phyloP scores from a whole-genome alignment of 1,140 invertebrate genomes.

The Oncopeltus fasciatus region DNA sequence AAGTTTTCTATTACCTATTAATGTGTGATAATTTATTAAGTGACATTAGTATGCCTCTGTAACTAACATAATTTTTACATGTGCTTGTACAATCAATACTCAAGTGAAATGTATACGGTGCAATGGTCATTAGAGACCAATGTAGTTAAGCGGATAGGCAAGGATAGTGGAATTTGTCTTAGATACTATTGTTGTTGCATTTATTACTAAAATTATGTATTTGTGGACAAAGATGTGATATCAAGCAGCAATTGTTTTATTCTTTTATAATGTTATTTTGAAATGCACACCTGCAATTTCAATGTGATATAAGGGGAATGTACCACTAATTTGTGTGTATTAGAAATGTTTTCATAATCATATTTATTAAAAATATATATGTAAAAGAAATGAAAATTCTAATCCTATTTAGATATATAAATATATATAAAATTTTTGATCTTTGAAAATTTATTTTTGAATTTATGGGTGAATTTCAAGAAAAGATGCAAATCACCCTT shows the following conservation, averaged over 20 bases:
- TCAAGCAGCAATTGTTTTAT: conserved; percentile 9
- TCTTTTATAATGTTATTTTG: neutral
- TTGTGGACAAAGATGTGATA: neutral
- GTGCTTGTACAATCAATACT: no score
- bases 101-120: no score
- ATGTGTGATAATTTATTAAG: no score
- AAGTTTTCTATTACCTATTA: no score
- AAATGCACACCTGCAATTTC: conserved; percentile 3
- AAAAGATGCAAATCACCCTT: conserved; percentile 45
- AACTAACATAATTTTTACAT: no score
- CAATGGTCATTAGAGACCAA: no score
- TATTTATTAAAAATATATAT: neutral
- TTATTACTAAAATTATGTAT: no score
- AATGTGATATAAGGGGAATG: neutral
- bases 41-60: no score
- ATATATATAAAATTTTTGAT: no score
- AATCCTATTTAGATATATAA: neutral
- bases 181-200: neutral
- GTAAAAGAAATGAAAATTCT: neutral
- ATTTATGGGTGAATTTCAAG: neutral
- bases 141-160: no score
- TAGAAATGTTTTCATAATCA: neutral
- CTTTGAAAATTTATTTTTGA: neutral
- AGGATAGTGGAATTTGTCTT: no score
- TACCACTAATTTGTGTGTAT: neutral